Evolutionary conservation across 2,113 vertebrate species (phyloP).

Genomic region (Ornithorhynchus anatinus): DNA sequence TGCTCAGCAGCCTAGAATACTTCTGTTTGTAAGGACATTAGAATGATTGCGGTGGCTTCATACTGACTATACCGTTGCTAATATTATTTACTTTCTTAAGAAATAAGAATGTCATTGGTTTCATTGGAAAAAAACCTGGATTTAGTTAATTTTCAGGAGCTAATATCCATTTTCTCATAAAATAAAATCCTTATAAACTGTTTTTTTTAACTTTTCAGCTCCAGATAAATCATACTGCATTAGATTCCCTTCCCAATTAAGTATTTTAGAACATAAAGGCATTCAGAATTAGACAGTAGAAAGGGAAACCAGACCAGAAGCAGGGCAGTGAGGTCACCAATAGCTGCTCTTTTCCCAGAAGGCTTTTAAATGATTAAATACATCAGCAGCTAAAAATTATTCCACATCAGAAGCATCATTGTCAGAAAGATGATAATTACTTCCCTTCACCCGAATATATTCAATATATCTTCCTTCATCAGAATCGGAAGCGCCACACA

Average conservation of each 20-base stretch:
- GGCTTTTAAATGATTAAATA: slow-evolving; percentile 67
- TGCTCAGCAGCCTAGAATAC: neutral
- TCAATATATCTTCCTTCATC: slow-evolving; percentile 96
- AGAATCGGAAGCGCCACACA: slow-evolving; percentile 89
- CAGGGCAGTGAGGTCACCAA: slow-evolving; percentile 72
- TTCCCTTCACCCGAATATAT: slow-evolving; percentile 98
- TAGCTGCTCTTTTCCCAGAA: slow-evolving; percentile 66
- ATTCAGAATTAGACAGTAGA: slow-evolving; percentile 61
- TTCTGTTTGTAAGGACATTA: slow-evolving; percentile 5
- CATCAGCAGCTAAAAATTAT: slow-evolving; percentile 70
- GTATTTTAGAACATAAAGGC: slow-evolving; percentile 60
- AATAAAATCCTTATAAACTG: slow-evolving; percentile 14
- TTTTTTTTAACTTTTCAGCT: slow-evolving; percentile 42
- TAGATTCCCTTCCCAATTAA: slow-evolving; percentile 50
- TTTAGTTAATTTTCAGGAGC: slow-evolving; percentile 15
- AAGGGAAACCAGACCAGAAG: slow-evolving; percentile 74
- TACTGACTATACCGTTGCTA: slow-evolving; percentile 24
- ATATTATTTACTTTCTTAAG: slow-evolving; percentile 25
- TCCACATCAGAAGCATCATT: slow-evolving; percentile 97
- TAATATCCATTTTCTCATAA: neutral
- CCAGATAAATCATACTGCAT: slow-evolving; percentile 50
- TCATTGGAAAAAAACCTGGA: slow-evolving; percentile 30
- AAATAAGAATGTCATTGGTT: slow-evolving; percentile 25
- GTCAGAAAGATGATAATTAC: slow-evolving; percentile 98
- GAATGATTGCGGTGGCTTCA: slow-evolving; percentile 34